Conservation (phyloP, 1,140 invertebrate genomes). For the Trypoxylus dichotomus region DNA sequence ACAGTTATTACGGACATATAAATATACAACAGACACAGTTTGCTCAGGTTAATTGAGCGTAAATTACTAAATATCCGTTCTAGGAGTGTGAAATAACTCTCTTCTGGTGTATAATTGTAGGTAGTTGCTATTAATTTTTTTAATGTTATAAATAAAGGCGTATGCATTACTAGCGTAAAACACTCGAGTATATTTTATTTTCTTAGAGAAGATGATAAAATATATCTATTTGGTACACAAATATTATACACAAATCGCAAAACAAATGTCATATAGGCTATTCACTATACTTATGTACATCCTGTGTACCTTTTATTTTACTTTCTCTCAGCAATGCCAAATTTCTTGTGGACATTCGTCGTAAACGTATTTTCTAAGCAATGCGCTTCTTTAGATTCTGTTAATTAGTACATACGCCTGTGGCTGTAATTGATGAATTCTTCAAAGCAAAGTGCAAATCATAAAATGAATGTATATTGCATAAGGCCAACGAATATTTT, state of each 20-base stretch:
- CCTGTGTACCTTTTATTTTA: too few species aligned
- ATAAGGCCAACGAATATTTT: background rate
- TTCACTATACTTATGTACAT: too few species aligned
- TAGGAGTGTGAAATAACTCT: background rate
- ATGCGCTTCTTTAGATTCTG: too few species aligned
- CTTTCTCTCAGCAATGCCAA: too few species aligned
- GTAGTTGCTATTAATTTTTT: background rate
- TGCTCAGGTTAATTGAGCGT: background rate
- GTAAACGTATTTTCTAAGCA: too few species aligned
- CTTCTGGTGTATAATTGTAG: background rate
- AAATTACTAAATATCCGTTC: slow-evolving; percentile 21
- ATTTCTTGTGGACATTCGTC: too few species aligned
- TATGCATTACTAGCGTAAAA: background rate
- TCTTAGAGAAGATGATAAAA: background rate
- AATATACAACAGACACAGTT: background rate
- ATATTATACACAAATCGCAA: too few species aligned
- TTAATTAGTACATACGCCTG: background rate
- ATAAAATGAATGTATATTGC: background rate
- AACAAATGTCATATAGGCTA: too few species aligned
- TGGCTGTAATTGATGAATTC: background rate
- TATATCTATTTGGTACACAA: too few species aligned
- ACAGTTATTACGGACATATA: background rate
- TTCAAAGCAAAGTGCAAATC: background rate
- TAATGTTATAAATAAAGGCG: background rate
- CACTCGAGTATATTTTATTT: background rate